Base-by-base conservation (phyloP, 2,888 invertebrate species). In the Ophion ventricosus region DNA sequence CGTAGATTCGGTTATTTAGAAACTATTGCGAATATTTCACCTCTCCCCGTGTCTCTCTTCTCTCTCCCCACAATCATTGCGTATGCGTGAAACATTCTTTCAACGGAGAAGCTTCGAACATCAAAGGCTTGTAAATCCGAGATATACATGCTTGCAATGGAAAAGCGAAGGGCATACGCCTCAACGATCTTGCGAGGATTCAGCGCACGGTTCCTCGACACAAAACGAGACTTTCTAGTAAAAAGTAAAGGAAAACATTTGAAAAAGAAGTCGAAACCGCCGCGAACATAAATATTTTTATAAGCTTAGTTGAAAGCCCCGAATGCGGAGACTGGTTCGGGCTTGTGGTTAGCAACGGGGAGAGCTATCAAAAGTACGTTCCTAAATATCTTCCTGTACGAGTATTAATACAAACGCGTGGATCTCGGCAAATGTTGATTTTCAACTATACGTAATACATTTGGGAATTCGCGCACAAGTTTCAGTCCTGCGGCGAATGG, bases 101-200 rank as follows among this genome's bases (percentile, higher is more conserved):
- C 66, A 85, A 86, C 86, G 86, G 90, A 87, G 87, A 88, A 85
- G 85, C 88, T 88, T 90, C 87, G 88, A 88, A 89, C 88, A 90
- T 91, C 91, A 91, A 91, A 91, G 80, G 56, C 26, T 67, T 61
- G 49, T 49, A 23, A 26, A 35, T 69, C 54, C 54, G n/a, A 88
- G 87, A 84, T 80, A 80, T 85, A 63, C 54, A 54, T 66, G 26
- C 35, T 88, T 84, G 83, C 87, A 88, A 89, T 89, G 90, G 88
- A 87, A 88, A 86, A 85, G 87, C 83, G 78, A 73, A 26, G n/a
- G 57, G 49, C 17, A 23, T 49, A 83, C 56, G 77, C 70, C 64
- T 70, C 79, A 81, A 63, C 79, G 85, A 70, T 79, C 75, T 35
- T 70, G 67, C 49, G 40, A 76, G 83, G 83, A 66, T 80, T 80